phyloP scores from a whole-genome alignment of 2,888 invertebrate genomes.

The Drosophila kanekoi region DNA sequence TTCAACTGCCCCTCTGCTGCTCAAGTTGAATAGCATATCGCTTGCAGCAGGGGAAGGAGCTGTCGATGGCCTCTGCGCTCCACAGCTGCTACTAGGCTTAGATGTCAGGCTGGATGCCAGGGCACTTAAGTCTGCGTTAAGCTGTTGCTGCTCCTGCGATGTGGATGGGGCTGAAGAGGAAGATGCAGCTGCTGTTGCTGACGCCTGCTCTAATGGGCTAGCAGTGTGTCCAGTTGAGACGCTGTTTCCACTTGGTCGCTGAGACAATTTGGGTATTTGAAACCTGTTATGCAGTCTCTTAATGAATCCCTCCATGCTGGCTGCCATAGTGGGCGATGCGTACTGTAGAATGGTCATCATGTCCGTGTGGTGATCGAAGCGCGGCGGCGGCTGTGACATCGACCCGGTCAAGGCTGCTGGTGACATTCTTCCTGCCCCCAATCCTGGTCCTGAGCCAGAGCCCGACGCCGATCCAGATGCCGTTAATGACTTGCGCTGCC shows the following conservation, averaged over 20 bases:
- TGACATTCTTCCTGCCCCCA: slow-evolving; percentile 48
- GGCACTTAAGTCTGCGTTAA: slow-evolving; percentile 13
- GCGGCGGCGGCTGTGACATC: slow-evolving; percentile 79
- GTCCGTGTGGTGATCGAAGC: slow-evolving; percentile 82
- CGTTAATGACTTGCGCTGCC: slow-evolving; percentile 48
- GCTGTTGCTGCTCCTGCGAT: slow-evolving; percentile 26
- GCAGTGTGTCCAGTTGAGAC: slow-evolving; percentile 29
- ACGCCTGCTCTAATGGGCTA: slow-evolving; percentile 35
- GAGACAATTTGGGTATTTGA: slow-evolving; percentile 94
- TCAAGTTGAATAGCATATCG: slow-evolving; percentile 47
- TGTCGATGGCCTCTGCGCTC: slow-evolving; percentile 13
- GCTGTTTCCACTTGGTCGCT: slow-evolving; percentile 75
- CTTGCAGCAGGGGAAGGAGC: slow-evolving; percentile 12
- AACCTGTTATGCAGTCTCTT: slow-evolving; percentile 93
- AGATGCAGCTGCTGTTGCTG: not conserved
- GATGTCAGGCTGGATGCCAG: slow-evolving; percentile 16
- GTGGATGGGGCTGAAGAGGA: not conserved
- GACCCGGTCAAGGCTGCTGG: slow-evolving; percentile 67
- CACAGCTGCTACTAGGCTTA: slow-evolving; percentile 24
- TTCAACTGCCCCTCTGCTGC: slow-evolving; percentile 17
- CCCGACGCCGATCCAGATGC: slow-evolving; percentile 7
- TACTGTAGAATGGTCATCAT: slow-evolving; percentile 86
- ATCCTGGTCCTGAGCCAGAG: slow-evolving; percentile 20
- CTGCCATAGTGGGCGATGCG: slow-evolving; percentile 87
- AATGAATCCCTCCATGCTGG: slow-evolving; percentile 90